Base-by-base conservation (phyloP, 2,113 vertebrate genomes). In the Cebus imitator region DNA sequence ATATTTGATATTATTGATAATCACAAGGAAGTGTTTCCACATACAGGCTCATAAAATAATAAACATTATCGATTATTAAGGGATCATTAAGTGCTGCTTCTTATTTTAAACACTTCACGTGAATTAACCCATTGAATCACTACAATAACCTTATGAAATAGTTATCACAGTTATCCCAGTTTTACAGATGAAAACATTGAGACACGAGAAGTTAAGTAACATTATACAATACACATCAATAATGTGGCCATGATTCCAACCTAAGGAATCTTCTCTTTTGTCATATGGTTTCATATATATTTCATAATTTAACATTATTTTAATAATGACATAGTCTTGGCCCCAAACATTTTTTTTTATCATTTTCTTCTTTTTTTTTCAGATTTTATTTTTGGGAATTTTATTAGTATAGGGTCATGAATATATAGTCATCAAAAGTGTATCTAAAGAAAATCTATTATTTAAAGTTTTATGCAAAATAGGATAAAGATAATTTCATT, bases 61-160 rank as follows among this genome's bases (percentile, higher is more conserved):
- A 70, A 20, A 57, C 13, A 0, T 1, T 76, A 57, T 75, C n/a
- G 48, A 16, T 81, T 57, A 80, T 88, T 83, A 68, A 82, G 37
- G 35, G 16, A 79, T 80, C 68, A 70, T 50, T 94, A 79, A 14
- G 30, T 35, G 21, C 14, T 55, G 58, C 2, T 72, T 68, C 43
- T 76, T 87, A 20, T n/a, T 95, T 13, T 43, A 75, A 95, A 6
- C 0, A 48, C 25, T 23, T 94, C 50, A 55, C 11, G 52, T 16
- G 30, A 89, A 70, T 58, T 57, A 64, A 72, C 25, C 16, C 21
- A n/a, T 61, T 30, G 16, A 37, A 30, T 61, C 7, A 68, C 70
- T 61, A 50, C 8, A 50, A 27, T 30, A 91, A 81, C 0, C 8
- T 80, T 5, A 12, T 13, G 1, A 37, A 0, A 0, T 27, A 37